Evolutionary conservation across 2,797 vertebrate species (phyloP).

Genomic region (Gila robusta): DNA sequence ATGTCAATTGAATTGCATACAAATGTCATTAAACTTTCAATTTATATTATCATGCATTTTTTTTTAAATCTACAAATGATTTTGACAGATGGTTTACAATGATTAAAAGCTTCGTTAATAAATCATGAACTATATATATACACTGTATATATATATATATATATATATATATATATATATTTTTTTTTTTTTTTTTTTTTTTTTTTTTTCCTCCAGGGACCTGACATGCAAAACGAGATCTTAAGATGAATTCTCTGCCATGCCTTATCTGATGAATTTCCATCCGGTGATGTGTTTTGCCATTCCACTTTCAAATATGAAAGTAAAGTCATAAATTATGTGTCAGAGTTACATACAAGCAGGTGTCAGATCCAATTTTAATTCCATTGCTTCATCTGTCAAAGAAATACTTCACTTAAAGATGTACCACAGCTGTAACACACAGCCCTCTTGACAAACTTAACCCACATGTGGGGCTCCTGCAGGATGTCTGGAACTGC

Average conservation of each 20-base stretch:
- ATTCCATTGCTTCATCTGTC: slow-evolving; percentile 9
- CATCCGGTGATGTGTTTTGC: slow-evolving; percentile 34
- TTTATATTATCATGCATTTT: no score
- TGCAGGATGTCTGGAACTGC: background rate
- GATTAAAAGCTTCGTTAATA: no score
- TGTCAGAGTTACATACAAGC: slow-evolving; percentile 30
- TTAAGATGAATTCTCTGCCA: slow-evolving; percentile 51
- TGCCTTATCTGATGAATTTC: slow-evolving; percentile 34
- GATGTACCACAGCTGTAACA: background rate
- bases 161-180: no score
- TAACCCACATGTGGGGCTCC: background rate
- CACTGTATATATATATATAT: no score
- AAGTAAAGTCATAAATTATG: slow-evolving; percentile 22
- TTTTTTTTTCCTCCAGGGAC: slow-evolving; percentile 11
- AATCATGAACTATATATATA: no score
- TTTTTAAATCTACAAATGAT: no score
- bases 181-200: no score
- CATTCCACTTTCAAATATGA: slow-evolving; percentile 21
- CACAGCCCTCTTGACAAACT: background rate
- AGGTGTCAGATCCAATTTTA: slow-evolving; percentile 37
- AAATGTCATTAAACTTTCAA: no score
- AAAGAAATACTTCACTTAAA: slow-evolving; percentile 34
- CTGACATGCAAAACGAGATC: slow-evolving; percentile 63
- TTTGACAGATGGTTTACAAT: no score
- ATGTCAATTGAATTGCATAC: no score